phyloP scores from a whole-genome alignment of 2,797 vertebrate genomes.

The Sarcophilus harrisii region DNA sequence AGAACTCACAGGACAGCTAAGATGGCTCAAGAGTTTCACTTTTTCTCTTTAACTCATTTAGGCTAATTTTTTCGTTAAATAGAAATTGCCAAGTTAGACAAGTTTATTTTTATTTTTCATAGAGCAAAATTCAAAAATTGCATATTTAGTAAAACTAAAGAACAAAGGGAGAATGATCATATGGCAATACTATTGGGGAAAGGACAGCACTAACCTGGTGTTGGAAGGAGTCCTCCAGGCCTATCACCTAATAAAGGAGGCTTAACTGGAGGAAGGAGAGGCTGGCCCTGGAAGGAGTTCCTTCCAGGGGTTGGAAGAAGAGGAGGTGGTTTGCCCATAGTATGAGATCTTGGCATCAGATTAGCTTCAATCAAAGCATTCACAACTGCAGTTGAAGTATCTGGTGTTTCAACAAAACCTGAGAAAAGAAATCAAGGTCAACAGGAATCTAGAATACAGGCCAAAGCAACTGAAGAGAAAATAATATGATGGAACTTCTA shows the following conservation, averaged over 20 bases:
- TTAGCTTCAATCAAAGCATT: constrained; percentile 45
- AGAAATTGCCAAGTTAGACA: not conserved
- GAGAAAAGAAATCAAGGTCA: constrained; percentile 48
- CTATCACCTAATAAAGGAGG: constrained; percentile 66
- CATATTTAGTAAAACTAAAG: not conserved
- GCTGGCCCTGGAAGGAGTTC: constrained; percentile 45
- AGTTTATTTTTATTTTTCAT: not conserved
- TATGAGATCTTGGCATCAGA: constrained; percentile 67
- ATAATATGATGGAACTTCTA: not conserved
- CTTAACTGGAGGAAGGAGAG: constrained; percentile 64
- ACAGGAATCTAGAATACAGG: not conserved
- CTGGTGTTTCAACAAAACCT: constrained; percentile 62
- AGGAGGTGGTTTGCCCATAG: constrained; percentile 84
- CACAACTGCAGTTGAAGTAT: constrained; percentile 69
- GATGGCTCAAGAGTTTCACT: not conserved
- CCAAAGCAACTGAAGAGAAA: fast-evolving
- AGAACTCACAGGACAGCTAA: not conserved
- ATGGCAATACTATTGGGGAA: not conserved
- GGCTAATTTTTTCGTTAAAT: not conserved
- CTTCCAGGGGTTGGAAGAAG: constrained; percentile 85
- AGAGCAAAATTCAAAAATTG: not conserved
- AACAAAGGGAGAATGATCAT: not conserved
- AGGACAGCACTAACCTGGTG: constrained; percentile 81
- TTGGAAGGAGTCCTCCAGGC: constrained; percentile 73
- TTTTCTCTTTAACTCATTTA: not conserved